Evolutionary conservation across 2,113 vertebrate species (phyloP).

Genomic region (Candoia aspera): DNA sequence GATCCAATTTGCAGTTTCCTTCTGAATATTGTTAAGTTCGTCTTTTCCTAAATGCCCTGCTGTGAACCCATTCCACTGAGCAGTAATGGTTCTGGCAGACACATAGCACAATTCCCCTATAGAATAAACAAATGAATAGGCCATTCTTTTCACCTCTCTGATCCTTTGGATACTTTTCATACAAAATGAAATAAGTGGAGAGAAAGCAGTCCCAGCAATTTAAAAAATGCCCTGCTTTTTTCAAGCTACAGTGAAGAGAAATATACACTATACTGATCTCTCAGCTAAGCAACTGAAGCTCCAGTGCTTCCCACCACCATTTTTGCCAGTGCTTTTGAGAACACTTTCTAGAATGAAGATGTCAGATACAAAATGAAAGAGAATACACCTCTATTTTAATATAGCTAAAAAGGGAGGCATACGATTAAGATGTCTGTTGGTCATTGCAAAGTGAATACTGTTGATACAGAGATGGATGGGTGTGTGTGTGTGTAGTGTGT

Average conservation of each 20-base stretch:
- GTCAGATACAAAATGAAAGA: not conserved
- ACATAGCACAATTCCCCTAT: constrained; percentile 59
- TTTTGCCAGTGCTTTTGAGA: not conserved
- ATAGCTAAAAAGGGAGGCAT: not conserved
- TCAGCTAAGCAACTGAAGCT: constrained; percentile 25
- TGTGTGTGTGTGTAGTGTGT: not conserved
- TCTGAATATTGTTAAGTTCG: constrained; percentile 57
- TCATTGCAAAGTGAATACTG: not conserved
- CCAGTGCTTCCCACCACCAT: not conserved
- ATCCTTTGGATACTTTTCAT: constrained; percentile 54
- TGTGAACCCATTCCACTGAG: constrained; percentile 46
- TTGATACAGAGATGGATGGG: not conserved
- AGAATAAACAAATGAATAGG: constrained; percentile 60
- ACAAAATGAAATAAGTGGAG: constrained; percentile 60
- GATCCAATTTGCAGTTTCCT: constrained; percentile 45
- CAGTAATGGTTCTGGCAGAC: constrained; percentile 60
- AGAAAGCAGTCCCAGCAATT: constrained; percentile 41
- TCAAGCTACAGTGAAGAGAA: constrained; percentile 43
- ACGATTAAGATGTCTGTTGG: not conserved
- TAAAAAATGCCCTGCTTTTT: not conserved
- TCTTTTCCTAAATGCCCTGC: constrained; percentile 61
- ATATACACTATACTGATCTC: constrained; percentile 31
- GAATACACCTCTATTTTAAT: not conserved
- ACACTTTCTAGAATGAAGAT: not conserved
- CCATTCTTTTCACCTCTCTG: constrained; percentile 58